These are phyloP conservation scores for Ditylenchus weischeri DNA, from an alignment of 2,888 invertebrate genomes.

Conservation along the genomic window DNA sequence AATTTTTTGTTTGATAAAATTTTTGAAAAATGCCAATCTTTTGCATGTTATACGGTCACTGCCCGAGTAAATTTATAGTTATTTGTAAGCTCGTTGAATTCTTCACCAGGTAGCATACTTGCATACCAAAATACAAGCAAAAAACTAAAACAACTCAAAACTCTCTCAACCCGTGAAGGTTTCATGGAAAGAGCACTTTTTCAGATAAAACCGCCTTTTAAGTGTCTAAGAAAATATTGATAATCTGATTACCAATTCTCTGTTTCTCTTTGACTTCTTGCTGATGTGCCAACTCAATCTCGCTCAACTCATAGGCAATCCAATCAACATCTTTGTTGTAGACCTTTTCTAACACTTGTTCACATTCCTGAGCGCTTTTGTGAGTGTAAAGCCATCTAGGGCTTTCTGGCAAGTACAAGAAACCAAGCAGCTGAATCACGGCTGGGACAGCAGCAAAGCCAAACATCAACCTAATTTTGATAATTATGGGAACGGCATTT, in stretches of 20 bases:
- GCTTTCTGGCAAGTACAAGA: conserved; percentile 65
- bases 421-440: conserved; percentile 63
- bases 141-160: too few relatives aligned
- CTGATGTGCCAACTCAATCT: conserved; percentile 25
- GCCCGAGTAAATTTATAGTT: too few relatives aligned
- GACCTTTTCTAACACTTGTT: conserved; percentile 33
- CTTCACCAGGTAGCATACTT: too few relatives aligned
- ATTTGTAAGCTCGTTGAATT: too few relatives aligned
- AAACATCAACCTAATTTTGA: conserved; percentile 60
- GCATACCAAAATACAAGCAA: too few relatives aligned
- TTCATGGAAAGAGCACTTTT: too few relatives aligned
- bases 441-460: conserved; percentile 64
- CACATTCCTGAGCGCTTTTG: conserved; percentile 13
- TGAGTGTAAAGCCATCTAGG: conserved; percentile 60
- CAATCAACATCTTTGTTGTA: conserved; percentile 46
- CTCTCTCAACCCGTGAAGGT: too few relatives aligned
- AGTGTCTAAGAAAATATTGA: too few relatives aligned
- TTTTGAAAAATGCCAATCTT: too few relatives aligned
- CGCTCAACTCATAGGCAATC: conserved; percentile 43
- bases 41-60: too few relatives aligned
- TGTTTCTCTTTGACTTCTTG: conserved; percentile 19
- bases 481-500: not conserved
- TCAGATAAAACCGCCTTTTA: too few relatives aligned
- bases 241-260: conserved; percentile 13
- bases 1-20: too few relatives aligned